Conservation (phyloP, 2,888 invertebrate genomes). For the Heliconius erato region DNA sequence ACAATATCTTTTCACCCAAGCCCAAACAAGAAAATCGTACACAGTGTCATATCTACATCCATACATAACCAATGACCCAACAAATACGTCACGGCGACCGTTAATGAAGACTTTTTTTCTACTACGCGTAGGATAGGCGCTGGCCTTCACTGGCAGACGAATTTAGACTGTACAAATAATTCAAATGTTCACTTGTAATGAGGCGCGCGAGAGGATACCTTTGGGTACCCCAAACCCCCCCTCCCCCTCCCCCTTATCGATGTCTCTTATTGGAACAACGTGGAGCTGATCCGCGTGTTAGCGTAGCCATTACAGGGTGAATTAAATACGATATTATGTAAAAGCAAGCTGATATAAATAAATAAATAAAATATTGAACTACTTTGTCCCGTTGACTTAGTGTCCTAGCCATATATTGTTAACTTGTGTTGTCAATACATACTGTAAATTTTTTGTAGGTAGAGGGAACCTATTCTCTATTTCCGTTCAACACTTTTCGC, state of each 20-base stretch:
- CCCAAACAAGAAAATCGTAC: too few relatives aligned
- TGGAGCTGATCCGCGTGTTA: too few relatives aligned
- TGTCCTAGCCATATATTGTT: too few relatives aligned
- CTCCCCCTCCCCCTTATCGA: background rate
- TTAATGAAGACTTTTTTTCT: slow-evolving; percentile 78
- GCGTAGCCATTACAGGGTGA: too few relatives aligned
- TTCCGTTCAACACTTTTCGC: too few relatives aligned
- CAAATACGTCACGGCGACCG: slow-evolving; percentile 68
- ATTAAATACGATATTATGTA: too few relatives aligned
- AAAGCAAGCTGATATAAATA: too few relatives aligned
- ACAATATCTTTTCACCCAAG: background rate
- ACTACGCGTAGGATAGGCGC: slow-evolving; percentile 59
- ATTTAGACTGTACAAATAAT: slow-evolving; percentile 65
- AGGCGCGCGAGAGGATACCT: slow-evolving; percentile 61
- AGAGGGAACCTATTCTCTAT: too few relatives aligned
- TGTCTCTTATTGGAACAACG: background rate
- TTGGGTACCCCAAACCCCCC: background rate
- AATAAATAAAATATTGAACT: too few relatives aligned
- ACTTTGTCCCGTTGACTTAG: too few relatives aligned
- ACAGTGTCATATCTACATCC: slow-evolving; percentile 9
- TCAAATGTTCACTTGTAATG: slow-evolving; percentile 56
- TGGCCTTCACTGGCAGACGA: slow-evolving; percentile 66
- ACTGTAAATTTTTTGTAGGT: too few relatives aligned
- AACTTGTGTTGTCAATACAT: too few relatives aligned
- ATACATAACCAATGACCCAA: background rate